Base-by-base conservation (phyloP, 92 coral and sea anemone species). In the Epizoanthus rinbou region DNA sequence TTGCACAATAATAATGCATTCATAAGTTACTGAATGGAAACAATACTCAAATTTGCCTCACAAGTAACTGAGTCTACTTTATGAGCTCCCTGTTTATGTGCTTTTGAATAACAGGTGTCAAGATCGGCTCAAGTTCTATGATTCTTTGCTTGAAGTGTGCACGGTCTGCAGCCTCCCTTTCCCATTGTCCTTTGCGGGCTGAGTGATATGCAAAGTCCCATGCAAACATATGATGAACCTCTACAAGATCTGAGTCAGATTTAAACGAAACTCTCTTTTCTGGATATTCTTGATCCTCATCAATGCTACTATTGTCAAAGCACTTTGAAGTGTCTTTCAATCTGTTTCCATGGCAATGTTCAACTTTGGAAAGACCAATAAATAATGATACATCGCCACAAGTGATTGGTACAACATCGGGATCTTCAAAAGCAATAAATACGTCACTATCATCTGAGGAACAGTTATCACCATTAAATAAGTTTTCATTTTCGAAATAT, bases 121-220 rank as follows among this genome's bases (percentile, higher is more conserved):
- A 70, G 45, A 93, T 81, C 64, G 84, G 45, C 39, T 87, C 95
- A 62, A 89, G 75, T 54, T 95, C 93, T 56, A 68, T n/a, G 69
- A 95, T 93, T 64, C 95, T 75, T 58, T 88, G 91, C 74, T 85
- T 67, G 68, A 95, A 95, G 65, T 91, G 97, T n/a, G 85, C 88
- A 73, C 98, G 88, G 60, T 95, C 95, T n/a, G 85, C 65, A 1
- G 94, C 97, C 56, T 85, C 93, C 33, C 84, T 67, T 85, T 89
- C 89, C 98, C 97, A 95, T 8, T 88, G 90, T 79, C 98, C 97
- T 84, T 86, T 88, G 74, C 98, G 91, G 75, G 98, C 98, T 43
- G 84, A 83, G 0, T 85, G 91, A 84, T 95, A 91, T 4, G 98
- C 98, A 89, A 86, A 95, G 65, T 90, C 91, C 98, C 98, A 95